Conservation (phyloP, 35 echinoderm and acorn worm species). For the Apostichopus japonicus region DNA sequence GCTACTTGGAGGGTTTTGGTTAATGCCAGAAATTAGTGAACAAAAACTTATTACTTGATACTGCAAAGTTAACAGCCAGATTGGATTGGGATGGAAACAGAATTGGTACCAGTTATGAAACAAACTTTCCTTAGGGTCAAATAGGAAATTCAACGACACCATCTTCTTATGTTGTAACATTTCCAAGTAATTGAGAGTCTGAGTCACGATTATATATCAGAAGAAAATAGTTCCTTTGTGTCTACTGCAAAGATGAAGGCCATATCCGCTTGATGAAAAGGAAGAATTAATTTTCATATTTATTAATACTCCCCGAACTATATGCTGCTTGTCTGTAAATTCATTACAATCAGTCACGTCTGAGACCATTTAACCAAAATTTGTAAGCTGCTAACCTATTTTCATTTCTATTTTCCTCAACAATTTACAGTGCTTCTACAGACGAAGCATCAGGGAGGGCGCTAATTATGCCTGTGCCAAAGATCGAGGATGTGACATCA, state of each 20-base stretch:
- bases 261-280: too few relatives aligned
- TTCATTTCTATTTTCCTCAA: background rate
- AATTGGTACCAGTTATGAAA: background rate
- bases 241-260: background rate
- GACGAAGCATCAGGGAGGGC: slow-evolving; percentile 91
- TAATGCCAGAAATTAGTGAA: too few relatives aligned
- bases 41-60: too few relatives aligned
- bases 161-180: background rate
- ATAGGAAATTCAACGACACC: background rate
- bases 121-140: background rate
- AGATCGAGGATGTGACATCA: slow-evolving; percentile 90
- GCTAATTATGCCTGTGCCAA: slow-evolving; percentile 94
- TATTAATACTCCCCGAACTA: background rate
- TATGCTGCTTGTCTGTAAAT: background rate
- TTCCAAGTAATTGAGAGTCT: background rate
- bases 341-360: background rate
- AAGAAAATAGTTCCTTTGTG: background rate
- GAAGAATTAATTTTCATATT: background rate
- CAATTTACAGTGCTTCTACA: slow-evolving; percentile 89
- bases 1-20: too few relatives aligned
- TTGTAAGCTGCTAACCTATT: slow-evolving; percentile 2
- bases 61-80: too few relatives aligned
- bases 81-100: too few relatives aligned
- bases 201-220: background rate
- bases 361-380: background rate